These are phyloP conservation scores for Osmerus mordax DNA, from an alignment of 2,113 vertebrate species.

Conservation along the genomic window DNA sequence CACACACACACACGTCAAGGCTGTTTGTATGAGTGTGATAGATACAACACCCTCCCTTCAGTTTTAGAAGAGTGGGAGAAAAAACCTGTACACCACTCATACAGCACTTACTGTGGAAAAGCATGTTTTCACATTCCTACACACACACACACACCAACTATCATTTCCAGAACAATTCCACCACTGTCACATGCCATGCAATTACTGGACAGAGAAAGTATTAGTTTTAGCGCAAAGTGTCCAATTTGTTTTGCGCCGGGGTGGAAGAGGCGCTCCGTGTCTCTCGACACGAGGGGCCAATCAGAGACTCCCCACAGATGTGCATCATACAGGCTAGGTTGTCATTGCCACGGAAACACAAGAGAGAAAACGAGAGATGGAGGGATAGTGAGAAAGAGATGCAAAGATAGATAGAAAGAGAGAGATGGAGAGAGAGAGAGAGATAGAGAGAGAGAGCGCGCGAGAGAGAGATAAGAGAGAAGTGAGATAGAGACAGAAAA, in stretches of 20 bases:
- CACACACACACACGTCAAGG: constrained; percentile 1
- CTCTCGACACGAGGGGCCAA: constrained; percentile 8
- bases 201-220: constrained; percentile 27
- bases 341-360: constrained; percentile 28
- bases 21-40: background rate
- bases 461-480: background rate
- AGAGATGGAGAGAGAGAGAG: too few relatives aligned
- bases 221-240: constrained; percentile 33
- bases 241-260: constrained; percentile 23
- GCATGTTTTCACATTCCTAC: constrained; percentile 29
- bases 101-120: constrained; percentile 7
- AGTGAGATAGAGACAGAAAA: background rate
- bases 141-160: constrained; percentile 1
- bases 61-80: constrained; percentile 11
- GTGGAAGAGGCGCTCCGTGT: constrained; percentile 17
- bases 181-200: constrained; percentile 15
- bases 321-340: constrained; percentile 40
- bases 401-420: too few relatives aligned
- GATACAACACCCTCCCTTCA: constrained; percentile 24
- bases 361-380: background rate
- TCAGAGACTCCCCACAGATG: constrained; percentile 52
- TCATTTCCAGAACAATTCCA: constrained; percentile 12
- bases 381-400: background rate
- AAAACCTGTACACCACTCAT: constrained; percentile 17
- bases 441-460: background rate